Conservation (phyloP, 2,888 invertebrate species). For the Stratiomys singularior region DNA sequence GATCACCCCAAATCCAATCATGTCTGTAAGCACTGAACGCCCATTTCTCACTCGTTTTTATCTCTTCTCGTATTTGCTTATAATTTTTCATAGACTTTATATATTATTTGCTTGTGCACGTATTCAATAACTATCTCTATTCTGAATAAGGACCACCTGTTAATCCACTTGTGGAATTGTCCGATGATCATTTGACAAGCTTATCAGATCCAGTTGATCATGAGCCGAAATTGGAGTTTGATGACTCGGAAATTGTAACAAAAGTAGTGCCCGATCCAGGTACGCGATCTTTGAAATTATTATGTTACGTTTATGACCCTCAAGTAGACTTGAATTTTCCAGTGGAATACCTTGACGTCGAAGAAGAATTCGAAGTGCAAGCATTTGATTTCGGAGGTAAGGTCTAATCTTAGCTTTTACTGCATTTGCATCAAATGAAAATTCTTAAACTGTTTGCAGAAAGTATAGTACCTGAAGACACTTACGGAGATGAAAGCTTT, state of each 20-base stretch:
- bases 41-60: too few species aligned
- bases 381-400: constrained; percentile 34
- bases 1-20: too few species aligned
- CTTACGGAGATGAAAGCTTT: constrained; percentile 25
- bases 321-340: neutral
- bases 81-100: too few species aligned
- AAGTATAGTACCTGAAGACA: constrained; percentile 31
- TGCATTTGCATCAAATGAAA: too few species aligned
- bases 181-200: constrained; percentile 85
- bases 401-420: too few species aligned
- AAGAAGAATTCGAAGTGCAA: constrained; percentile 36
- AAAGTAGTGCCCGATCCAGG: constrained; percentile 75
- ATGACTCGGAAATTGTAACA: constrained; percentile 87
- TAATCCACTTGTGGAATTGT: constrained; percentile 66
- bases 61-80: too few species aligned
- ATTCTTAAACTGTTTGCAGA: neutral
- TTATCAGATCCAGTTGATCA: constrained; percentile 92
- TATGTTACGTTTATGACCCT: neutral
- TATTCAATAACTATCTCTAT: too few species aligned
- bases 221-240: constrained; percentile 95
- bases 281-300: constrained; percentile 63
- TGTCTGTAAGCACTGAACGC: too few species aligned
- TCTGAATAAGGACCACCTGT: constrained; percentile 64
- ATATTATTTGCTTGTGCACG: too few species aligned
- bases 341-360: constrained; percentile 16